These are phyloP conservation scores for Lepidothrix coronata DNA, from an alignment of 2,113 vertebrate genomes.

Conservation along the genomic window DNA sequence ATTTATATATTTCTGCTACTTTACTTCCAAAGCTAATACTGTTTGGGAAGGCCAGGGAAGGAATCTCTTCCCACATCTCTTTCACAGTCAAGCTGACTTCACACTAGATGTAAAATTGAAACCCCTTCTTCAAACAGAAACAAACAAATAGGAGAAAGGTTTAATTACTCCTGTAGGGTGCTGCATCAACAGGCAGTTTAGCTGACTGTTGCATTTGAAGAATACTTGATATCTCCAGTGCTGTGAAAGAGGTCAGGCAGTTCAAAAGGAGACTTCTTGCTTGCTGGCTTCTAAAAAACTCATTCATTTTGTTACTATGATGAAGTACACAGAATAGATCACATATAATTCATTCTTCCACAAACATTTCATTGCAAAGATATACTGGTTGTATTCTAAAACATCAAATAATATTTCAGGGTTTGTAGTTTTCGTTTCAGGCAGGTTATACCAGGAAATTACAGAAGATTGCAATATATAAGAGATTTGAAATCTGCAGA, in stretches of 20 bases:
- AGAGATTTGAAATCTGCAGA: conserved; percentile 19
- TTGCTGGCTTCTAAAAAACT: conserved; percentile 20
- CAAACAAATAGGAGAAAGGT: background rate
- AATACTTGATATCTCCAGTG: background rate
- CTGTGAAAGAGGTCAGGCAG: conserved; percentile 3
- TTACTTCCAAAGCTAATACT: background rate
- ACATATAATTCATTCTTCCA: conserved; percentile 3
- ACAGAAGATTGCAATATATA: conserved; percentile 30
- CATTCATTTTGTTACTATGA: conserved; percentile 21
- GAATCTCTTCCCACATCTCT: background rate
- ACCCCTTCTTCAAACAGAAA: background rate
- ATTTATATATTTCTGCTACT: background rate
- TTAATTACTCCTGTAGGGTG: background rate
- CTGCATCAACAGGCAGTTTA: background rate
- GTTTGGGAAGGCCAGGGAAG: background rate
- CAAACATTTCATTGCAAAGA: conserved; percentile 31
- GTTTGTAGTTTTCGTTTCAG: conserved; percentile 6
- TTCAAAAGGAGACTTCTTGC: background rate
- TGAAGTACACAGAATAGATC: background rate
- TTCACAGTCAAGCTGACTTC: background rate
- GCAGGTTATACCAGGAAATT: conserved; percentile 21
- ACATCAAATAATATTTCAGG: conserved; percentile 2
- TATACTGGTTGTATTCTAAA: background rate
- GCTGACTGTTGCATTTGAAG: conserved; percentile 10
- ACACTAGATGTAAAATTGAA: background rate